Evolutionary conservation across 2,113 vertebrate genomes (phyloP).

Genomic region (Pluvianellus socialis): DNA sequence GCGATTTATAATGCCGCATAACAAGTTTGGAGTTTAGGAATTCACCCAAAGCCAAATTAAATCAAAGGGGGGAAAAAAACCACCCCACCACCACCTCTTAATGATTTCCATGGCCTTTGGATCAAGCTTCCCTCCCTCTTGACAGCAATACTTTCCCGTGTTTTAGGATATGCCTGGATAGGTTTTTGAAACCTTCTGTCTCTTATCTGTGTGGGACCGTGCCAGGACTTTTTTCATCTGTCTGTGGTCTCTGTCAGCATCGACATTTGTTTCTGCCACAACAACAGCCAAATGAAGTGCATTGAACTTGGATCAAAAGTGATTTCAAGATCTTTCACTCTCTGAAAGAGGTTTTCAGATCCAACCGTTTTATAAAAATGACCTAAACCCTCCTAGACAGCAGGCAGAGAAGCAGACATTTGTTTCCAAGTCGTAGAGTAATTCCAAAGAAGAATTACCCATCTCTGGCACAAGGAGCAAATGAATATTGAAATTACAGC

Average conservation of each 20-base stretch:
- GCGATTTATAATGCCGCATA: neutral
- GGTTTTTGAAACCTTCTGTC: conserved; percentile 47
- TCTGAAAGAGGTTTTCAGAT: conserved; percentile 33
- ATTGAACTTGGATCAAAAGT: conserved; percentile 59
- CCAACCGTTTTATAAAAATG: conserved; percentile 43
- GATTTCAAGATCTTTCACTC: conserved; percentile 46
- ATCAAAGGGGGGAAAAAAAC: neutral
- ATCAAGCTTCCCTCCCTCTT: neutral
- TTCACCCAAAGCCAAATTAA: conserved; percentile 48
- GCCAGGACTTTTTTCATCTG: conserved; percentile 46
- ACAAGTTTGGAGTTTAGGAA: conserved; percentile 11
- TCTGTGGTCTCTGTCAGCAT: conserved; percentile 42
- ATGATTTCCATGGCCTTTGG: conserved; percentile 7
- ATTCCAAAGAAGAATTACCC: conserved; percentile 59
- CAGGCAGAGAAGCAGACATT: conserved; percentile 17
- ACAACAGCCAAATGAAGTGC: conserved; percentile 53
- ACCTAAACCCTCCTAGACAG: conserved; percentile 20
- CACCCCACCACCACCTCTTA: neutral
- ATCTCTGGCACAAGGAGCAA: conserved; percentile 26
- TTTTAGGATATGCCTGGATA: conserved; percentile 32
- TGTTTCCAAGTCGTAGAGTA: conserved; percentile 4
- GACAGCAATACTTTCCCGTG: neutral
- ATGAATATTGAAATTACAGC: conserved; percentile 60
- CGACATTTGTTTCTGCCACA: conserved; percentile 56
- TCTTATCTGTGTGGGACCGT: conserved; percentile 40